Evolutionary conservation across 2,113 vertebrate genomes (phyloP), one percentile per base, ranked within the genome.

Genomic region (Nannobrachium achirus): DNA sequence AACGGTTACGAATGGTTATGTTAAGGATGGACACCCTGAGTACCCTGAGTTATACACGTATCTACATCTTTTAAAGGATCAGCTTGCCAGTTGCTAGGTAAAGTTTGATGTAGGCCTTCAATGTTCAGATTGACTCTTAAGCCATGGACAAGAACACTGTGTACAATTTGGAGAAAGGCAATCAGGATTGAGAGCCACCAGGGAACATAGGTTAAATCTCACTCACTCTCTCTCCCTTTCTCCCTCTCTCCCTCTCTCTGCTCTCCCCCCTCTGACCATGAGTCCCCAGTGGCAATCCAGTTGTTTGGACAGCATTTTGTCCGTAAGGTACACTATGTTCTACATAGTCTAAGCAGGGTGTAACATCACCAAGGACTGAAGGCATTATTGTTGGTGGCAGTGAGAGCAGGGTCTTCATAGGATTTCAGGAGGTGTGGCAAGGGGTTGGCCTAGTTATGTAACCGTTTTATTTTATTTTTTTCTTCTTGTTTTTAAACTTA

Each of bases 401-500:
- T 42, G n/a, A 10, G 76, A 46, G 49, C 6, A 56, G 63, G 0
- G 52, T 42, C 33, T 79, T 72, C 73, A 66, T 55, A 18, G 18
- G 61, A 8, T 67, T 75, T 46, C 10, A 41, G 58, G 56, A 49
- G 8, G 59, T 38, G 53, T 16, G 69, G 64, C 44, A 57, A 69
- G 38, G 19, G 7, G 38, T 44, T 60, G 48, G 16, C 1, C 1
- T 59, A 51, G 56, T 84, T 81, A 82, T 76, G 69, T 49, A 80
- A 78, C 77, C 18, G 19, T 1, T 14, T 40, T 20, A 3, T 33
- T 2, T 2, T 33, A 4, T 33, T 33, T 5, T 33, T 33, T 33
- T 33, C 2, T 33, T 33, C 6, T 33, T 14, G 40, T 20, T 48
- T 25, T 62, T 14, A 19, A 38, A 4, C 15, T 1, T 13, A n/a